A percentile compares a stretch with the other conserved stretches of the same genome.
These are phyloP conservation scores for Hemiprocne comata DNA, from an alignment of 2,113 vertebrate genomes.

Conservation along the genomic window DNA sequence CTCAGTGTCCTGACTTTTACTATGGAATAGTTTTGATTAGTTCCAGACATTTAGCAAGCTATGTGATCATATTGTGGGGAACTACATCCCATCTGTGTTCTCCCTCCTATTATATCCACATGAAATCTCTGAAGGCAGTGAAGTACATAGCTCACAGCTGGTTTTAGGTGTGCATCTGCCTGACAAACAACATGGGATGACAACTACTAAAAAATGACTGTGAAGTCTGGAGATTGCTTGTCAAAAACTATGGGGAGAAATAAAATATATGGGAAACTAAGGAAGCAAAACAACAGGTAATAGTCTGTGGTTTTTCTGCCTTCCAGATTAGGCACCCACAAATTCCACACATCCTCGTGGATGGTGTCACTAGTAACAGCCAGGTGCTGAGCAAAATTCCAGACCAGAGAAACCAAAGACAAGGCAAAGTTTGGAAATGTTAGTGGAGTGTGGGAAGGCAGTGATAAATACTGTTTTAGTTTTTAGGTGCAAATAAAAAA, in stretches of 20 bases:
- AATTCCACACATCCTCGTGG: neutral
- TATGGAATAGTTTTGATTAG: neutral
- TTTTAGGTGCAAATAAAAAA: neutral
- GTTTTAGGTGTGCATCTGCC: neutral
- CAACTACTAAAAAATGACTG: neutral
- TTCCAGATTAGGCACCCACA: neutral
- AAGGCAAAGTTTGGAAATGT: neutral
- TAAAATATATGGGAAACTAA: neutral
- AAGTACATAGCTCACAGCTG: neutral
- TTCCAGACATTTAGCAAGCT: neutral
- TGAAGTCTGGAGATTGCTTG: neutral
- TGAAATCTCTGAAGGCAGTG: neutral
- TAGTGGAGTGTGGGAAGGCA: neutral
- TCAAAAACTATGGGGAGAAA: neutral
- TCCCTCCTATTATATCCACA: neutral
- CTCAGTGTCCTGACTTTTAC: neutral
- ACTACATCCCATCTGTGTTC: neutral
- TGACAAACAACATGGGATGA: accelerated
- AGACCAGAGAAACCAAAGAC: neutral
- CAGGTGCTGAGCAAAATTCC: neutral
- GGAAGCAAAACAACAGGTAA: neutral
- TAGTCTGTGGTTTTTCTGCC: neutral
- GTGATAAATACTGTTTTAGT: neutral
- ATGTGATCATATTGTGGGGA: neutral
- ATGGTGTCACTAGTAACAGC: neutral